A percentile compares a stretch with the other conserved stretches of the same genome.
These are phyloP conservation scores for Engraulis encrasicolus DNA, from an alignment of 2,113 vertebrate species.

Conservation along the genomic window DNA sequence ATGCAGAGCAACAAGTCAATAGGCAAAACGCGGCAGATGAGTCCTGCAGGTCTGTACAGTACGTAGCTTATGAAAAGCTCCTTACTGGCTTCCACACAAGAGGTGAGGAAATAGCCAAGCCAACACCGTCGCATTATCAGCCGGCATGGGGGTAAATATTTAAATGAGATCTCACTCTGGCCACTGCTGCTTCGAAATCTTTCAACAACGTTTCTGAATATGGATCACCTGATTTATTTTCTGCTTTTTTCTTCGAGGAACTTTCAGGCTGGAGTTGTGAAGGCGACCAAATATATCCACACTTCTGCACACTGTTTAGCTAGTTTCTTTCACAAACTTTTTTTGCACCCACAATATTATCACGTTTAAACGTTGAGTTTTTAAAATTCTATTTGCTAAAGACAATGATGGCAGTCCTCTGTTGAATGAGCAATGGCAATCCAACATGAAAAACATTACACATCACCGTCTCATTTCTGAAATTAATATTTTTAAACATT, in stretches of 20 bases:
- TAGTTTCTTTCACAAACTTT: not conserved
- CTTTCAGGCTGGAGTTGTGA: not conserved
- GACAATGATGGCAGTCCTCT: not conserved
- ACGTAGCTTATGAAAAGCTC: conserved; percentile 76
- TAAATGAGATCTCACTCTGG: conserved; percentile 21
- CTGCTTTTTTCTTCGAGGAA: not conserved
- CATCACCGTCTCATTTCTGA: too few species aligned
- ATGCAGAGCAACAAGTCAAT: conserved; percentile 77
- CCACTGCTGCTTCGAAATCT: not conserved
- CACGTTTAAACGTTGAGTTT: too few species aligned
- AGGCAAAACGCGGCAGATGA: conserved; percentile 59
- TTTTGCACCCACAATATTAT: not conserved
- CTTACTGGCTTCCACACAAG: conserved; percentile 70
- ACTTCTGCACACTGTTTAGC: not conserved
- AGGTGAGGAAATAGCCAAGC: conserved; percentile 69
- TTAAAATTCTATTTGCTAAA: not conserved
- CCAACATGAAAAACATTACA: too few species aligned
- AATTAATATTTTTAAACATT: too few species aligned
- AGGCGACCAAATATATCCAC: not conserved
- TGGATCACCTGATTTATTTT: not conserved
- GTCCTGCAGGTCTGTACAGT: conserved; percentile 68
- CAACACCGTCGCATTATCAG: conserved; percentile 60
- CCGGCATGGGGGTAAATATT: conserved; percentile 67
- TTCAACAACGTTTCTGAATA: conserved; percentile 11
- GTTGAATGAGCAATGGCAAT: not conserved